Conservation (phyloP, 2,888 invertebrate genomes). For the Pecten maximus region DNA sequence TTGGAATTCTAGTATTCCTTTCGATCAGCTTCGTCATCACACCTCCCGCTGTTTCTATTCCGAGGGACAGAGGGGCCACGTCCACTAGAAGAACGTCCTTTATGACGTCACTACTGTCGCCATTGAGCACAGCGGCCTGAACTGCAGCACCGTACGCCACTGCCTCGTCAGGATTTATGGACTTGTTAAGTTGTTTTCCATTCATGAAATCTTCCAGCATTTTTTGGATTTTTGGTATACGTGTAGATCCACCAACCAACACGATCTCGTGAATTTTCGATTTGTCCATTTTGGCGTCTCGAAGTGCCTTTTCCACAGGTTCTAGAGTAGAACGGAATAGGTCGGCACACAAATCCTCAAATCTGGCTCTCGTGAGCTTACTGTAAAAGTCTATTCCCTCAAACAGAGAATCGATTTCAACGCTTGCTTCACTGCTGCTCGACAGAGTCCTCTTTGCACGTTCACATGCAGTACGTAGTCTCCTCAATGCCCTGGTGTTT, state of each 20-base stretch:
- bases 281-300: constrained; percentile 91
- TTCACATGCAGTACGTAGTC: constrained; percentile 93
- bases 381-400: constrained; percentile 98
- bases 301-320: constrained; percentile 90
- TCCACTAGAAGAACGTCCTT: constrained; percentile 94
- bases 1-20: constrained; percentile 80
- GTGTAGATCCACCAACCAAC: constrained; percentile 87
- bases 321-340: constrained; percentile 94
- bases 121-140: constrained; percentile 87
- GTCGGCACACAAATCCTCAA: constrained; percentile 93
- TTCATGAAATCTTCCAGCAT: constrained; percentile 77
- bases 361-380: constrained; percentile 87
- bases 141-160: constrained; percentile 88
- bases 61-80: constrained; percentile 80
- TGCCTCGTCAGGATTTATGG: constrained; percentile 96
- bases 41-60: constrained; percentile 85
- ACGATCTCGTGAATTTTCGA: constrained; percentile 90
- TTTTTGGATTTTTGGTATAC: constrained; percentile 80
- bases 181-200: constrained; percentile 75
- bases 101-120: constrained; percentile 86
- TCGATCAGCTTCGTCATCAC: constrained; percentile 75
- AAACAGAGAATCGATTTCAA: constrained; percentile 95
- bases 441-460: constrained; percentile 86
- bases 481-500: constrained; percentile 91
- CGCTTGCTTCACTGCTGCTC: constrained; percentile 83